Evolutionary conservation across 1,140 invertebrate species (phyloP).

Genomic region (Muscidifurax raptorellus): DNA sequence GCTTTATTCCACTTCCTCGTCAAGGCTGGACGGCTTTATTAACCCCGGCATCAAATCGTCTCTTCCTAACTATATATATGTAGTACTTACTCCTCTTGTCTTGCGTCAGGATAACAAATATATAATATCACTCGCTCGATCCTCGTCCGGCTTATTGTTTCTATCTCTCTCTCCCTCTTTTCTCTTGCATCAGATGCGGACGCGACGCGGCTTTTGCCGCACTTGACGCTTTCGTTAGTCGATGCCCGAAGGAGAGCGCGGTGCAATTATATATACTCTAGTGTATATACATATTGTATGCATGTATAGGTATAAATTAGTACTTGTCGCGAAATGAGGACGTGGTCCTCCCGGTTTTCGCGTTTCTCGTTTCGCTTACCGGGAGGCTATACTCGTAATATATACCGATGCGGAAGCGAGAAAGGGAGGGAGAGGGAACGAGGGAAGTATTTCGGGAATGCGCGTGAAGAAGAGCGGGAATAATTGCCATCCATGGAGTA

Average conservation of each 20-base stretch:
- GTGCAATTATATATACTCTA: background rate
- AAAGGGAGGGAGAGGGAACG: no score
- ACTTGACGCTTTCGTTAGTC: slow-evolving; percentile 29
- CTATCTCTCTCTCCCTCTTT: background rate
- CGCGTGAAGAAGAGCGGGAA: slow-evolving; percentile 3
- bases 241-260: background rate
- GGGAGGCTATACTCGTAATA: no score
- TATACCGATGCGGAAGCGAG: background rate
- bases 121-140: background rate
- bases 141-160: background rate
- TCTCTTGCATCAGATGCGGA: background rate
- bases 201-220: background rate
- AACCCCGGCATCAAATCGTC: no score
- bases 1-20: no score
- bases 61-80: background rate
- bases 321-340: no score
- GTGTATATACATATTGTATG: no score
- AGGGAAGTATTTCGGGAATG: background rate
- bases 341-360: no score
- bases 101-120: background rate
- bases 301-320: no score
- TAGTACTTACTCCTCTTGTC: background rate
- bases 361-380: no score
- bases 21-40: background rate
- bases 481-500: no score